These are phyloP conservation scores for Eptatretus burgeri DNA, from an alignment of 2,113 vertebrate genomes.

Conservation along the genomic window DNA sequence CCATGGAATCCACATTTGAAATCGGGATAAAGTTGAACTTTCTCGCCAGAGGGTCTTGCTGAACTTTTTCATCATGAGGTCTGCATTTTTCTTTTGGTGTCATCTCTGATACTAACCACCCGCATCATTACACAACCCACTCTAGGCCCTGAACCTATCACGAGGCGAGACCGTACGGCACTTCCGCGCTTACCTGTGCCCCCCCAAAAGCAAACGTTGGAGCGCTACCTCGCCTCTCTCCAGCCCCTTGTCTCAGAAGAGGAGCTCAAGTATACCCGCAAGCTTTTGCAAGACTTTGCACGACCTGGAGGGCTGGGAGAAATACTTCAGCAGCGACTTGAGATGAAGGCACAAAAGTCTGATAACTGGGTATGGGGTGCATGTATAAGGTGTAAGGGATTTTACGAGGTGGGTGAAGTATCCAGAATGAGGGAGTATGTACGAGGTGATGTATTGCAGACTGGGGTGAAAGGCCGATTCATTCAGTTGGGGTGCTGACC, in stretches of 20 bases:
- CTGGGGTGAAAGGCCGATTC: too few species aligned
- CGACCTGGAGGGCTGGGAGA: slow-evolving; percentile 38
- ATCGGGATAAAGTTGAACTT: too few species aligned
- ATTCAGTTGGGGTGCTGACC: too few species aligned
- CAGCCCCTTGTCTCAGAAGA: slow-evolving; percentile 48
- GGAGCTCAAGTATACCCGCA: slow-evolving; percentile 31
- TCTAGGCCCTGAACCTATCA: neutral
- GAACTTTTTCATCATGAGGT: too few species aligned
- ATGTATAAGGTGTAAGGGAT: slow-evolving; percentile 8
- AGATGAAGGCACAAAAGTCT: slow-evolving; percentile 27
- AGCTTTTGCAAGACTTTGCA: slow-evolving; percentile 38
- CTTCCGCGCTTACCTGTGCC: slow-evolving; percentile 49
- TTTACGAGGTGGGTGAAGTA: too few species aligned
- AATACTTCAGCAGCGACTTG: slow-evolving; percentile 46
- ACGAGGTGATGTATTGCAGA: too few species aligned
- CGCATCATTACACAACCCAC: neutral
- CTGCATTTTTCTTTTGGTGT: too few species aligned
- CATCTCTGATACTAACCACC: too few species aligned
- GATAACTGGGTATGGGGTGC: slow-evolving; percentile 60
- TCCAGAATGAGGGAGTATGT: too few species aligned
- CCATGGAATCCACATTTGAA: too few species aligned
- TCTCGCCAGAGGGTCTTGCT: too few species aligned
- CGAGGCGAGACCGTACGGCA: fast-evolving
- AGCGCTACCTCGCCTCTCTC: slow-evolving; percentile 38
- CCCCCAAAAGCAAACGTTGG: slow-evolving; percentile 44